Base-by-base conservation (phyloP, 2,113 vertebrate genomes). In the Nerophis ophidion region DNA sequence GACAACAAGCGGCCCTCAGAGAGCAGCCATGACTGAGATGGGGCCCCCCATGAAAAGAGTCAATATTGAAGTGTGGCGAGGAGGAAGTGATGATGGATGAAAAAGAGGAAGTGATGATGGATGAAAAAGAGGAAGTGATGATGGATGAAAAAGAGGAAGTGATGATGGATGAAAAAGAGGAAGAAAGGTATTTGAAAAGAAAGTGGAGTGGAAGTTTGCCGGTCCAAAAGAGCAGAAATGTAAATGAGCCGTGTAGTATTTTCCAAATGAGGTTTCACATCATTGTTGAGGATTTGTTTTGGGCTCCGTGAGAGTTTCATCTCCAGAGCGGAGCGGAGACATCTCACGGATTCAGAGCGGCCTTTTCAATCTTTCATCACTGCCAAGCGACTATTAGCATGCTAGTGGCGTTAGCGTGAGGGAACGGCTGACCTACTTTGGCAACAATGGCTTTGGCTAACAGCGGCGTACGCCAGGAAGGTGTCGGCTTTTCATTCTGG, bases 381-480 rank as follows among this genome's bases (percentile, higher is more conserved):
- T 61, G 63, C 50, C 68, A 73, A 60, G 75, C 71, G n/a, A n/a
- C n/a, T n/a, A 74, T 84, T 81, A 65, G 60, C 72, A 76, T 76
- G 71, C 69, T 72, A 81, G 83, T 71, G 73, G 49, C 44, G 48
- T 68, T 66, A 78, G 64, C 53, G 19, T 60, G 52, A 75, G 70
- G 34, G 54, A 75, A 61, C 16, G 71, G 71, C 62, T 78, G 79
- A 84, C 80, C 83, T 70, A 82, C 76, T 86, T 84, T 68, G 26
- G 51, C 63, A 50, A 83, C 76, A 84, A 84, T 76, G 65, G 52
- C 46, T 72, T 72, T 51, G 64, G 68, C 71, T 78, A 68, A 82
- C 61, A n/a, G 76, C 70, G 66, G 70, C 71, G 76, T 61, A 78
- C 4, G 40, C 10, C 33, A 36, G 35, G 26, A 26, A 26, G 26